Conservation (phyloP, 2,797 vertebrate species). For the Parauchenoglanis punctatus region DNA sequence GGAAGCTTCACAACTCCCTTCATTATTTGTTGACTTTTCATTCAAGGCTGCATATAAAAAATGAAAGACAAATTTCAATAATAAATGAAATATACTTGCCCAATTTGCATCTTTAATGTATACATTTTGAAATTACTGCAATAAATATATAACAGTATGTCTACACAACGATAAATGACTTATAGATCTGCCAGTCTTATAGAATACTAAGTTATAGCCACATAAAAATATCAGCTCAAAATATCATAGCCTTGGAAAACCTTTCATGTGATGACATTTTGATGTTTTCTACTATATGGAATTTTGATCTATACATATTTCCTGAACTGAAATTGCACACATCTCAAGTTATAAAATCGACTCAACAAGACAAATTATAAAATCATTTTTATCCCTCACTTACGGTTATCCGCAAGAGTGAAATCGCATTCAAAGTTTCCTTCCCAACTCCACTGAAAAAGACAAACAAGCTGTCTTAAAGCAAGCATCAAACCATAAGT, state of each 20-base stretch:
- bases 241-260: not conserved
- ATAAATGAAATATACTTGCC: not conserved
- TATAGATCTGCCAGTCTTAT: not conserved
- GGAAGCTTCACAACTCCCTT: not conserved
- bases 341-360: not conserved
- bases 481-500: not conserved
- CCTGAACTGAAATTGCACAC: not conserved
- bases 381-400: not conserved
- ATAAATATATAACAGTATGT: not conserved
- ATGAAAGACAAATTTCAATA: not conserved
- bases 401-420: not conserved
- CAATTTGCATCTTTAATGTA: not conserved
- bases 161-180: no score
- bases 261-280: not conserved
- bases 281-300: not conserved
- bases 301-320: not conserved
- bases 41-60: not conserved
- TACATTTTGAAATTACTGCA: not conserved
- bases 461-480: not conserved
- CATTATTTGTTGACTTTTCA: not conserved
- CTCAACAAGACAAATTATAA: not conserved
- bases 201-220: not conserved
- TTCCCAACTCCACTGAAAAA: not conserved
- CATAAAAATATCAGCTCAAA: not conserved
- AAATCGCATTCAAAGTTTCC: not conserved